These are phyloP conservation scores for Pholis gunnellus DNA, from an alignment of 2,113 vertebrate genomes.

Conservation along the genomic window DNA sequence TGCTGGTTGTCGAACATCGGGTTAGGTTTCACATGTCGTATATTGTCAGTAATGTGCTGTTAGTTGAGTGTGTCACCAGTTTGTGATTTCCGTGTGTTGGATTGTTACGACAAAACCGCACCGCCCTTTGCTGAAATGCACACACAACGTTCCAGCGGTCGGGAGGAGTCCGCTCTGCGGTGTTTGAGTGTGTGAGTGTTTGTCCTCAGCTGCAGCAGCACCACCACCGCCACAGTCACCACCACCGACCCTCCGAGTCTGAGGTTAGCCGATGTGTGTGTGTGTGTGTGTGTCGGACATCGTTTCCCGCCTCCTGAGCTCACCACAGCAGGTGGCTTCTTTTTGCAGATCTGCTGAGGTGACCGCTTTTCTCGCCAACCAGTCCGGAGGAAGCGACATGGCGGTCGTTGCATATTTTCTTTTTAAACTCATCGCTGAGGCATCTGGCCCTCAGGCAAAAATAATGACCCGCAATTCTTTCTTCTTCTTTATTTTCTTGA, in stretches of 20 bases:
- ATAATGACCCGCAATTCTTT: slow-evolving; percentile 59
- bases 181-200: slow-evolving; percentile 55
- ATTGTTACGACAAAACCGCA: slow-evolving; percentile 44
- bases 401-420: slow-evolving; percentile 83
- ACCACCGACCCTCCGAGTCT: slow-evolving; percentile 45
- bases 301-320: slow-evolving; percentile 29
- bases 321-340: slow-evolving; percentile 20
- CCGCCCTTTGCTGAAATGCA: slow-evolving; percentile 33
- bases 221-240: slow-evolving; percentile 27
- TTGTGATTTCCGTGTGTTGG: slow-evolving; percentile 29
- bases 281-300: slow-evolving; percentile 19
- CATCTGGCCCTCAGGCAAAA: slow-evolving; percentile 68
- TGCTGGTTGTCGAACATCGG: slow-evolving; percentile 63
- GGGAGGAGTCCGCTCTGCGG: slow-evolving; percentile 60
- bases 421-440: slow-evolving; percentile 63
- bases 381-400: slow-evolving; percentile 56
- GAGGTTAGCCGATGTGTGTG: slow-evolving; percentile 52
- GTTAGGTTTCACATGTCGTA: slow-evolving; percentile 52
- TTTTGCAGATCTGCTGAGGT: slow-evolving; percentile 61
- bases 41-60: slow-evolving; percentile 68
- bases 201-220: slow-evolving; percentile 53
- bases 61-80: slow-evolving; percentile 49
- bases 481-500: slow-evolving; percentile 42
- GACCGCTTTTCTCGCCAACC: slow-evolving; percentile 49
- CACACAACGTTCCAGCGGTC: slow-evolving; percentile 48